Evolutionary conservation across 2,113 vertebrate genomes (phyloP), one percentile per base, ranked within the genome.

Genomic region (Hypomesus transpacificus): DNA sequence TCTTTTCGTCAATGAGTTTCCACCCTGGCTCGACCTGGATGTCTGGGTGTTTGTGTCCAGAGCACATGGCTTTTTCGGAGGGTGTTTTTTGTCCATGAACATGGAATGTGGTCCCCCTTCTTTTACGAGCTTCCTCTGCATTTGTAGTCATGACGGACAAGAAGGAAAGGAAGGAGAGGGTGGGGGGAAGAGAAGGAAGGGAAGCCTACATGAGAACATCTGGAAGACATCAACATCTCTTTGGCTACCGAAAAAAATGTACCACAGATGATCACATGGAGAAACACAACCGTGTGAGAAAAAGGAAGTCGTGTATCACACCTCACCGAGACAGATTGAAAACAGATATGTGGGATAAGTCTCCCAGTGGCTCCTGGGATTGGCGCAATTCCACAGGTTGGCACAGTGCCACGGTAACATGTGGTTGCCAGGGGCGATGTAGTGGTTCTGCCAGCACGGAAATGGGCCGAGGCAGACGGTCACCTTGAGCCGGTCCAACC

Each of bases 401-500:
- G 90, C 88, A 73, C 64, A 1, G 52, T 28, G 87, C 90, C 91
- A 90, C 71, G 69, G 70, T 84, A 80, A 82, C 86, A 89, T 88
- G 81, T 83, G 86, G 90, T 89, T 90, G 88, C 87, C 89, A 91
- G 82, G 79, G 86, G 86, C 82, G 80, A 87, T 84, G 75, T 87
- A 82, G 81, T 80, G 84, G 83, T 84, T 74, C 74, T 76, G 79
- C 79, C 62, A 20, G 59, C 76, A 84, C 80, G 84, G 81, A 85
- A 73, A 76, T 83, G 82, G 86, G 80, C 83, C 85, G 76, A 69
- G 80, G 81, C 88, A 89, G 89, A 90, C 89, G 88, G 91, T 92
- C 91, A 92, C 91, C 91, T 92, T 91, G 91, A 92, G 84, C 85
- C 80, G 71, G 78, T 85, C 87, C 81, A 88, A 80, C 81, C 85